Percentiles rank a stretch among this genome's conserved stretches.
Conservation (phyloP, 2,888 invertebrate species). For the Oegoconia quadripuncta region DNA sequence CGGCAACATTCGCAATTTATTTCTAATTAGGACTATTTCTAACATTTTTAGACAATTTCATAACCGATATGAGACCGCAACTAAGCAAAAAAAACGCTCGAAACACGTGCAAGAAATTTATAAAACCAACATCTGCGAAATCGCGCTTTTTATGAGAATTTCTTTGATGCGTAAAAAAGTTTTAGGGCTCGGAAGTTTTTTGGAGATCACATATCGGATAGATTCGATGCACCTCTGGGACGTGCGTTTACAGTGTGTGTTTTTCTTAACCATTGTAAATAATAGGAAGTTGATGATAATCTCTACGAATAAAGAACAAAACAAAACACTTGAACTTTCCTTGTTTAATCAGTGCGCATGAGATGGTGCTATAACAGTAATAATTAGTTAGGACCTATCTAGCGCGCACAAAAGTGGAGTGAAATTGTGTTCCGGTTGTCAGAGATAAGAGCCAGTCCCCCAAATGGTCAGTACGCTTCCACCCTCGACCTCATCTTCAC, state of each 20-base stretch:
- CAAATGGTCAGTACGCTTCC: too few species aligned
- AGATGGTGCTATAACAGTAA: too few species aligned
- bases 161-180: slow-evolving; percentile 60
- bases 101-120: slow-evolving; percentile 74
- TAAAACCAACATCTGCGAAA: slow-evolving; percentile 77
- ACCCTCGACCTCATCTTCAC: too few species aligned
- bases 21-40: slow-evolving; percentile 47
- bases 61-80: slow-evolving; percentile 49
- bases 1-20: slow-evolving; percentile 39
- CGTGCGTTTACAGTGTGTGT: slow-evolving; percentile 19
- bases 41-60: slow-evolving; percentile 46
- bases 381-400: too few species aligned
- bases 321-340: too few species aligned
- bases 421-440: too few species aligned
- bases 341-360: too few species aligned
- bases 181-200: slow-evolving; percentile 52
- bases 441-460: too few species aligned
- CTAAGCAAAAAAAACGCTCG: slow-evolving; percentile 23
- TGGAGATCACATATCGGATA: slow-evolving; percentile 63
- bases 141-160: slow-evolving; percentile 61
- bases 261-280: too few species aligned
- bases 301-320: too few species aligned
- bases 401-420: too few species aligned
- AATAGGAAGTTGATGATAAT: too few species aligned
- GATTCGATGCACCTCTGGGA: slow-evolving; percentile 37